phyloP scores from a whole-genome alignment of 2,113 vertebrate species.

The Numida meleagris region DNA sequence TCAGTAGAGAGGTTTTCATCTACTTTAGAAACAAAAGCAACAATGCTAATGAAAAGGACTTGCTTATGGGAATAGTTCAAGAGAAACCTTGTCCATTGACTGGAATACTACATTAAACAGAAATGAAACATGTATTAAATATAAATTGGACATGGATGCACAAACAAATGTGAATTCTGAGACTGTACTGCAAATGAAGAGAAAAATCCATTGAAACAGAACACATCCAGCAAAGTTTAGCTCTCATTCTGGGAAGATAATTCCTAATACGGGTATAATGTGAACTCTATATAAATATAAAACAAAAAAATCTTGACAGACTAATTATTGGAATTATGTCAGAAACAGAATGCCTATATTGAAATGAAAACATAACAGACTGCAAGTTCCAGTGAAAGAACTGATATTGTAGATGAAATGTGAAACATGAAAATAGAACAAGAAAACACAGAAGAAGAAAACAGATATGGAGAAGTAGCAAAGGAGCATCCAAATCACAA shows the following conservation, averaged over 20 bases:
- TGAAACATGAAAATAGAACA: neutral
- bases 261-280: neutral
- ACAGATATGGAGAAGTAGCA: neutral
- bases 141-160: neutral
- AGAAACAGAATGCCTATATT: neutral
- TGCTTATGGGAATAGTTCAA: neutral
- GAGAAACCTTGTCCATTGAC: neutral
- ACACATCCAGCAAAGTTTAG: neutral
- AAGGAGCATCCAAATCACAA: neutral
- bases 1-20: neutral
- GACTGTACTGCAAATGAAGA: neutral
- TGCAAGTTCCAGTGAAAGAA: neutral
- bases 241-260: neutral
- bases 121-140: neutral
- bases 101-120: neutral
- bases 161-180: neutral
- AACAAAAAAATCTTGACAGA: neutral
- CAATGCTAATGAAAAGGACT: neutral
- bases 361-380: neutral
- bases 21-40: neutral
- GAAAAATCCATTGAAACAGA: neutral
- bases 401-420: neutral
- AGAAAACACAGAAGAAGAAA: neutral
- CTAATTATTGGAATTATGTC: conserved; percentile 6
- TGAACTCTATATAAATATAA: neutral